Base-by-base conservation (phyloP, 2,888 invertebrate species). In the Tanytarsus gracilentus region DNA sequence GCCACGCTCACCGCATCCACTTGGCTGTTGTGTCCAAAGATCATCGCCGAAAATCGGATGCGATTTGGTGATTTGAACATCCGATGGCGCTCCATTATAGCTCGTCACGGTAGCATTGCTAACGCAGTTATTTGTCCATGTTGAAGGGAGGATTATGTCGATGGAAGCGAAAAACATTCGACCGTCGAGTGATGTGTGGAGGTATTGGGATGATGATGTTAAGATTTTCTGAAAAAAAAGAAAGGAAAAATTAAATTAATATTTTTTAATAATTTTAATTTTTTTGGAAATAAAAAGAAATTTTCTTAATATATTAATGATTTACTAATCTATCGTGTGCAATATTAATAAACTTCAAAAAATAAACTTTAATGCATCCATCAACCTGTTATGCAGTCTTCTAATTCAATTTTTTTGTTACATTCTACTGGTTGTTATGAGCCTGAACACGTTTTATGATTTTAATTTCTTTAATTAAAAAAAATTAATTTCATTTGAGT, bases 1-100 rank as follows among this genome's bases (percentile, higher is more conserved):
- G 0, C 82, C 83, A 0, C 69, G 68, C 4, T 68, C 69, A 4
- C 80, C 81, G 65, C 83, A 83, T 8, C 79, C 79, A 25, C 77
- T 72, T 3, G 78, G 78, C 67, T 82, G 82, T 66, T 80, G 78
- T 1, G 82, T 82, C 77, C 79, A 82, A n/a, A 79, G 74, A 8
- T 71, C 66, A 65, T 76, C 73, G 3, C 75, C 74, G 62, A 78
- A 78, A 48, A 79, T 70, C 4, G 77, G 75, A 64, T 79, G 77
- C 25, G 77, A 76, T 8, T 70, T 68, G 3, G 76, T 76, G 23
- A 79, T 71, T 6, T 75, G 75, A 50, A 83, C 71, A 66, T 83
- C 80, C 8, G 79, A 74, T 27, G 71, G 66, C 65, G 78, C 78
- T n/a, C 79, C 78, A 62, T 74, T 73, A 26, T 76, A 75, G 60